Conservation (phyloP, 2,888 invertebrate species). For the Patella depressa region DNA sequence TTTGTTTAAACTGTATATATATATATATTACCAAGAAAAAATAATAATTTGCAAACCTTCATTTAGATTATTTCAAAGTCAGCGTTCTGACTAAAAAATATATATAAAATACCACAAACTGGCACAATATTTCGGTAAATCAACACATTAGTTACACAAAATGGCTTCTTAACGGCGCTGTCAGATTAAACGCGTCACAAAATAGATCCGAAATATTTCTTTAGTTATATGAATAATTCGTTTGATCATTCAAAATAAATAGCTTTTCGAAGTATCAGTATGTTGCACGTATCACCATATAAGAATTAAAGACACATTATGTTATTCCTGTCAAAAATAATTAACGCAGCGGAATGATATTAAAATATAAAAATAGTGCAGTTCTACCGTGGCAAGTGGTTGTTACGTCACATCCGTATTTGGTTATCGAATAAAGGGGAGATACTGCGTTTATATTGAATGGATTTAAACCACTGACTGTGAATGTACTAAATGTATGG, state of each 20-base stretch:
- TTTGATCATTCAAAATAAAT: too few relatives aligned
- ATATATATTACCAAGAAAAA: too few relatives aligned
- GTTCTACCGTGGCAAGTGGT: conserved; percentile 46
- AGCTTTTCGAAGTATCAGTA: too few relatives aligned
- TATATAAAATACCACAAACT: background rate
- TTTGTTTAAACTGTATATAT: too few relatives aligned
- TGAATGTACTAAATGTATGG: too few relatives aligned
- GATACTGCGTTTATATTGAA: too few relatives aligned
- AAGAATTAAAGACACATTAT: too few relatives aligned
- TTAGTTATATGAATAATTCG: too few relatives aligned
- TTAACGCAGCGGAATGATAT: conserved; percentile 24
- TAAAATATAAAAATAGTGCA: conserved; percentile 30
- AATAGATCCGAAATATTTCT: background rate
- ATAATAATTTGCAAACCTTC: background rate
- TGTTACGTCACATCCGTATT: conserved; percentile 44
- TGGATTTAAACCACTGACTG: too few relatives aligned
- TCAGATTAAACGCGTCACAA: background rate
- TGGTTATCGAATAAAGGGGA: too few relatives aligned
- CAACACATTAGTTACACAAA: conserved; percentile 9
- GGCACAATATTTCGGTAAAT: background rate
- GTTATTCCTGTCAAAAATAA: background rate
- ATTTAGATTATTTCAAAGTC: background rate
- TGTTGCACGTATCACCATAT: too few relatives aligned
- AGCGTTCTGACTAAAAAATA: background rate
- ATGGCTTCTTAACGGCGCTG: background rate